These are phyloP conservation scores for Julus scandinavius DNA, from an alignment of 2,888 invertebrate species.

Conservation along the genomic window DNA sequence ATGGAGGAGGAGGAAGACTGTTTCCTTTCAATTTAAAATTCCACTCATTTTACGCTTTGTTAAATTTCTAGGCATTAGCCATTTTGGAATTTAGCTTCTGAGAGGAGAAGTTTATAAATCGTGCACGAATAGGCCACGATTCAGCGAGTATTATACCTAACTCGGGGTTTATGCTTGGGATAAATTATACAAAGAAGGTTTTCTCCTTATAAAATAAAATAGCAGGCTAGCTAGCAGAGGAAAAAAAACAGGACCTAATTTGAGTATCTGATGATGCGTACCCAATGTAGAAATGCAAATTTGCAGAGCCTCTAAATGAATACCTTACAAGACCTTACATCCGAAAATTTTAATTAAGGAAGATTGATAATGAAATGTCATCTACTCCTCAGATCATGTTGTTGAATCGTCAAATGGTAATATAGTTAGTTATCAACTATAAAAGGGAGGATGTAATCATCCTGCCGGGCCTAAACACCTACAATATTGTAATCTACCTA, in stretches of 20 bases:
- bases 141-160: neutral
- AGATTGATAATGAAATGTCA: neutral
- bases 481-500: no score
- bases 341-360: neutral
- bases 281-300: neutral
- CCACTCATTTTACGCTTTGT: slow-evolving; percentile 27
- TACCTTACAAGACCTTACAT: neutral
- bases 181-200: slow-evolving; percentile 27
- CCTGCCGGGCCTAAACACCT: no score
- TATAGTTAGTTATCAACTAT: no score
- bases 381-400: no score
- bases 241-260: neutral
- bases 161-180: neutral
- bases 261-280: neutral
- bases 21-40: slow-evolving; percentile 18
- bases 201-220: neutral
- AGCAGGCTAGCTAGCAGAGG: neutral
- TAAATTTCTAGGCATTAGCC: slow-evolving; percentile 27
- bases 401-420: no score
- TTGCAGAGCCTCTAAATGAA: neutral
- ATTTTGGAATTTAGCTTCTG: slow-evolving; percentile 12
- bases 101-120: neutral
- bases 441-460: no score
- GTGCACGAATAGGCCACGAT: neutral
- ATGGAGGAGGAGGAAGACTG: neutral